These are phyloP conservation scores for Schizotus pectinicornis DNA, from an alignment of 2,888 invertebrate genomes.

Conservation along the genomic window DNA sequence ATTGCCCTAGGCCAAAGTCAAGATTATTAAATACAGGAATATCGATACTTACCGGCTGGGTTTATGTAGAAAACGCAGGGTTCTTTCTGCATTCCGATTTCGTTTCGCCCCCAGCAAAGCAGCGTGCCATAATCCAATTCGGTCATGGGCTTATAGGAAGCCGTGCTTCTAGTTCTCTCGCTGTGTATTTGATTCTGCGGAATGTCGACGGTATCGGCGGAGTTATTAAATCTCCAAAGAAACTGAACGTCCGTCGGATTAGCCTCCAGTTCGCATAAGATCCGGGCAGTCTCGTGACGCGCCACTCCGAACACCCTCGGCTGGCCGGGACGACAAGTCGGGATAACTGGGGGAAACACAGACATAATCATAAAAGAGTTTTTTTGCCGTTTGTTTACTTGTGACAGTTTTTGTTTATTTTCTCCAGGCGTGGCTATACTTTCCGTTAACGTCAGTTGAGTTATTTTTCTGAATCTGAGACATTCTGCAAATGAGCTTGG, in stretches of 20 bases:
- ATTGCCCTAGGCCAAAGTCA: neutral
- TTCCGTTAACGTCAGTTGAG: too few relatives aligned
- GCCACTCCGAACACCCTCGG: slow-evolving; percentile 75
- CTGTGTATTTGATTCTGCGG: slow-evolving; percentile 67
- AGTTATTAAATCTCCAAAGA: slow-evolving; percentile 80
- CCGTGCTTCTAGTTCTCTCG: slow-evolving; percentile 69
- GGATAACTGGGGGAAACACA: slow-evolving; percentile 64
- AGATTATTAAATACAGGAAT: too few relatives aligned
- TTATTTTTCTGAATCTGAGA: too few relatives aligned
- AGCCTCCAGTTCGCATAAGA: slow-evolving; percentile 77
- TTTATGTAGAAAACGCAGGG: slow-evolving; percentile 77
- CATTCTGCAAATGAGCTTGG: too few relatives aligned
- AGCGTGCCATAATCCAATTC: slow-evolving; percentile 78
- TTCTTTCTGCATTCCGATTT: slow-evolving; percentile 73
- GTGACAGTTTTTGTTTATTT: too few relatives aligned
- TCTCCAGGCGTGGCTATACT: too few relatives aligned
- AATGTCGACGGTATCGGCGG: slow-evolving; percentile 72
- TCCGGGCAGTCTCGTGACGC: slow-evolving; percentile 70
- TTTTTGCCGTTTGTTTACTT: too few relatives aligned
- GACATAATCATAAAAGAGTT: too few relatives aligned
- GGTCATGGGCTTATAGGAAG: slow-evolving; percentile 74
- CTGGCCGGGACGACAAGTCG: slow-evolving; percentile 74
- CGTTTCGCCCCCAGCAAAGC: slow-evolving; percentile 76
- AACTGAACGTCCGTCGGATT: slow-evolving; percentile 74
- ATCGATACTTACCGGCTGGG: slow-evolving; percentile 67